Conservation (phyloP, 2,113 vertebrate species). For the Alligator mississippiensis region DNA sequence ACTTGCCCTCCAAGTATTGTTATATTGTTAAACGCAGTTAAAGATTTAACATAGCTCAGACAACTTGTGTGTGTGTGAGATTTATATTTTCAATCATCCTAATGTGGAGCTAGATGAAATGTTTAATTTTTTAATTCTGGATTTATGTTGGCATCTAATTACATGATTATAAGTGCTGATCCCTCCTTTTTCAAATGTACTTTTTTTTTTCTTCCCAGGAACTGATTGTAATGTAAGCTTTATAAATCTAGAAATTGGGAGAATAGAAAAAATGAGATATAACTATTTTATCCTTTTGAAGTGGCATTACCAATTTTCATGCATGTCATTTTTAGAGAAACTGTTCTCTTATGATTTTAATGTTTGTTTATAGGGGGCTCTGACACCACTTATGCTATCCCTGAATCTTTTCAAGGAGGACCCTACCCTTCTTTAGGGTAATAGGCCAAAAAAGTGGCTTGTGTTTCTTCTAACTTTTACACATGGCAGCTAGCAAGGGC, state of each 20-base stretch:
- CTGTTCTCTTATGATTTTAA: neutral
- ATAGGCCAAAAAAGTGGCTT: no score
- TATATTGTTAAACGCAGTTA: neutral
- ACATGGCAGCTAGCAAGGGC: neutral
- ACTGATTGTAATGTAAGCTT: neutral
- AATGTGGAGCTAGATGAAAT: neutral
- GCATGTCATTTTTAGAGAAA: neutral
- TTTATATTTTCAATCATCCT: neutral
- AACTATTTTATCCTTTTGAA: neutral
- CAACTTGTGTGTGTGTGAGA: neutral
- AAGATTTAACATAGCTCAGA: neutral
- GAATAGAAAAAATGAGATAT: neutral
- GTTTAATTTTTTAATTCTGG: neutral
- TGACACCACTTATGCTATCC: neutral
- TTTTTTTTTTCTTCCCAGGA: neutral
- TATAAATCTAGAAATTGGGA: neutral
- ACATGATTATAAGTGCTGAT: neutral
- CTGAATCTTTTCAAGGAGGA: neutral
- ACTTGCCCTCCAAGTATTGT: fast-evolving
- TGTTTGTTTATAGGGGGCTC: neutral
- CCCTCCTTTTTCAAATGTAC: neutral
- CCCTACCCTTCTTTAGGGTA: neutral
- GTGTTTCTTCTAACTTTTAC: neutral
- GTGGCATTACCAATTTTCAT: neutral
- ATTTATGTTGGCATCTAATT: neutral